These are phyloP conservation scores for Phanerotoma sp. DNA, from an alignment of 2,888 invertebrate genomes.

Conservation along the genomic window DNA sequence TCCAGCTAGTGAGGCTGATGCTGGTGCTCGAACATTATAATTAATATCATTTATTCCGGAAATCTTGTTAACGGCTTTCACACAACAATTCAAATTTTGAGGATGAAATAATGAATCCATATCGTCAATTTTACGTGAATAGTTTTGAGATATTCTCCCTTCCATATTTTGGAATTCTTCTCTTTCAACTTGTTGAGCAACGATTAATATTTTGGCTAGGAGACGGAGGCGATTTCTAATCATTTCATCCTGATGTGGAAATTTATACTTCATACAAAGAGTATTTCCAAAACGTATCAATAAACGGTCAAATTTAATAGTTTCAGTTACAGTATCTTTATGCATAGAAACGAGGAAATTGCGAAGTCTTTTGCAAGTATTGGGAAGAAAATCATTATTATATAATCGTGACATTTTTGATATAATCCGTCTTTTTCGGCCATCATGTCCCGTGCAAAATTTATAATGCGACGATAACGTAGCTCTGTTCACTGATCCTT, in stretches of 20 bases:
- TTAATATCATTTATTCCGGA: not conserved
- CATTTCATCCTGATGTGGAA: conserved; percentile 24
- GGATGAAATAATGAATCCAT: not conserved
- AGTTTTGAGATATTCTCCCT: not conserved
- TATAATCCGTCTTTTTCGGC: conserved; percentile 28
- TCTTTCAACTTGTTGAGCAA: not conserved
- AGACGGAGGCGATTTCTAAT: conserved; percentile 27
- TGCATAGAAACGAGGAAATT: conserved; percentile 29
- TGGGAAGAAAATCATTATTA: conserved; percentile 25
- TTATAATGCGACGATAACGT: conserved; percentile 31
- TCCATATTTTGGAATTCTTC: not conserved
- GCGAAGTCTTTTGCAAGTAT: conserved; percentile 18
- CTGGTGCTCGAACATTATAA: not conserved
- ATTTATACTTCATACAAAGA: conserved; percentile 27
- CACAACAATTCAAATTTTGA: not conserved
- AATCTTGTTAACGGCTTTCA: not conserved
- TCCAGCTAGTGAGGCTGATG: not conserved
- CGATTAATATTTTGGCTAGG: not conserved
- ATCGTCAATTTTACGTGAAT: not conserved
- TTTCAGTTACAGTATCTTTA: conserved; percentile 26
- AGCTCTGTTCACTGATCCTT: conserved; percentile 29
- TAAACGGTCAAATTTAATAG: conserved; percentile 31
- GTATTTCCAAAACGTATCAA: conserved; percentile 31
- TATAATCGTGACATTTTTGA: conserved; percentile 17
- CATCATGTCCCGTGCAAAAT: conserved; percentile 27